phyloP scores from a whole-genome alignment of 2,888 invertebrate genomes.

The Tipula vernalis region DNA sequence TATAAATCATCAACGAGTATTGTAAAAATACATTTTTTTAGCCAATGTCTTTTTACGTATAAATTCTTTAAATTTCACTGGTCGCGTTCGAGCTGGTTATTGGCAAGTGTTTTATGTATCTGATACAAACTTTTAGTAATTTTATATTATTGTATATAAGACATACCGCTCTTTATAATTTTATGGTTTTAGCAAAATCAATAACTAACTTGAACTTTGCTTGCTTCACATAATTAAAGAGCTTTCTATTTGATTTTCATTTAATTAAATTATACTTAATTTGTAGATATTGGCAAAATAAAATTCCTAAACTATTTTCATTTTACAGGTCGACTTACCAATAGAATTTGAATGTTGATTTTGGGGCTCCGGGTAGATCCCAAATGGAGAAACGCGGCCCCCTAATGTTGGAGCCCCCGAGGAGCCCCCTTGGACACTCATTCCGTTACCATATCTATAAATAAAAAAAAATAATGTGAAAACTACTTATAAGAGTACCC shows the following conservation, averaged over 20 bases:
- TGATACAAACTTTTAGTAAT: too few species aligned
- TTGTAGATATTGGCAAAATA: not conserved
- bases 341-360: not conserved
- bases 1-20: too few species aligned
- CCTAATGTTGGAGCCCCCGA: constrained; percentile 39
- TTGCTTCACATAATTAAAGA: not conserved
- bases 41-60: too few species aligned
- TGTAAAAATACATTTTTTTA: too few species aligned
- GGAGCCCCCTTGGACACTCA: constrained; percentile 38
- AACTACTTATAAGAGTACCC: not conserved
- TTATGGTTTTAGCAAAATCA: too few species aligned
- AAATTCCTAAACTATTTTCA: too few species aligned
- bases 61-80: too few species aligned
- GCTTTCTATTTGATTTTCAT: not conserved
- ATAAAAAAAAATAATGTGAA: constrained; percentile 15
- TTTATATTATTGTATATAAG: too few species aligned
- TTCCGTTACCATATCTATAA: constrained; percentile 36
- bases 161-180: too few species aligned
- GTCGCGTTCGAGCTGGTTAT: too few species aligned
- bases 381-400: constrained; percentile 35
- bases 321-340: not conserved
- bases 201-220: not conserved
- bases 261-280: not conserved
- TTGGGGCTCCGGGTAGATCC: constrained; percentile 13
- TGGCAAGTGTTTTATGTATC: too few species aligned